Base-by-base conservation (phyloP, 1,140 invertebrate species). In the Argopecten irradians region DNA sequence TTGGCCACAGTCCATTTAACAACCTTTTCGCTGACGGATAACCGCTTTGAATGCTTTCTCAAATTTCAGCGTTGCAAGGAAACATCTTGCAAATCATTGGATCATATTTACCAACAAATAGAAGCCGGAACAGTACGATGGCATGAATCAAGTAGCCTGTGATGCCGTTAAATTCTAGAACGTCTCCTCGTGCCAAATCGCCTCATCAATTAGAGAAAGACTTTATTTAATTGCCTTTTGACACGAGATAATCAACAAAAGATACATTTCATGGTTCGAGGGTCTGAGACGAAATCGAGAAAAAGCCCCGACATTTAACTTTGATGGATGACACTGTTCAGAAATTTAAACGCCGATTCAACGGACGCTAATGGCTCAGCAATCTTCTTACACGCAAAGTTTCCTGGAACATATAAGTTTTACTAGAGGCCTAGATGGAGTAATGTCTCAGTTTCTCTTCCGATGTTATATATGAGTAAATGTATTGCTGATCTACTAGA, bases 81-180 rank as follows among this genome's bases (percentile, higher is more conserved):
- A 71, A 71, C 28, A 28, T 71, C 55, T 71, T 71, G 55, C 55
- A 71, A 71, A 71, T 71, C 55, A 71, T 71, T 71, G 55, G 55
- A 71, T 71, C 55, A 71, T 71, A 71, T 71, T 71, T 71, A 71
- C 55, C 55, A 71, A 71, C 55, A 71, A 71, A 71, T 71, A 71
- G 55, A 71, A 71, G n/a, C 55, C 55, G 55, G 55, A 71, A 71
- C 55, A 71, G 55, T 71, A n/a, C 22, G 55, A 71, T 71, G 55
- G 55, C 55, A 71, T 71, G 55, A 71, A 71, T 71, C 55, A 71
- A 71, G 55, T 71, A 28, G 55, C 2, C n/a, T 28, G 8, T 71
- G 55, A 71, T 28, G 55, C 55, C 55, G 55, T 71, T 71, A 71
- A 71, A 71, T 71, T 71, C 55, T 71, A 71, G 55, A 71, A 71